Base-by-base conservation (phyloP, 2,888 invertebrate genomes). In the Lamproptera curius region DNA sequence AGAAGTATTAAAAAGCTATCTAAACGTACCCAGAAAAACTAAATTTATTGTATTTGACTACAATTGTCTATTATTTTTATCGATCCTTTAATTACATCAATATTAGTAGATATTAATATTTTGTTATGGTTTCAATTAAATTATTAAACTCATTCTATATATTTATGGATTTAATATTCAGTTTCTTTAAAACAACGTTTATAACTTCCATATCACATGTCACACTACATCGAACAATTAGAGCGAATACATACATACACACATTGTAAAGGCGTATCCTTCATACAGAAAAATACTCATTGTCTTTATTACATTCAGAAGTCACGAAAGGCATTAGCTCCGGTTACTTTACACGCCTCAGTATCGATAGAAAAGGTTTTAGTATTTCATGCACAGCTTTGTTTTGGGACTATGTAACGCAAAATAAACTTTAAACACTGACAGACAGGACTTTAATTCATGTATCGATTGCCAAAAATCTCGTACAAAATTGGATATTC, bases 281-380 rank as follows among this genome's bases (percentile, higher is more conserved):
- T 34, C 39, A 2, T 39, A 34, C 16, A 39, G 41, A 20, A 38
- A 42, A 35, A 26, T 15, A 16, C 23, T 20, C 15, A 37, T 47
- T 34, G 38, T 38, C 14, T 48, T 48, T 48, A 42, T 42, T 48
- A 34, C 38, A 16, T 13, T 42, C 13, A 13, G 13, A 10, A 42
- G 42, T 34, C 47, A 48, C 42, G 38, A 48, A 38, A 23, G 20
- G 31, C 38, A 42, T 48, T 48, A 42, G 42, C 11, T 40, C 20
- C 38, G 38, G 47, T 17, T 38, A 23, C 47, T 23, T 44, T 16
- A 38, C 37, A 26, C 42, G 42, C 33, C 16, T 26, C 50, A 37
- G 33, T 45, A 37, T 45, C 28, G 20, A 33, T 13, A 23, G 38
- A 45, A 38, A 15, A 41, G 9, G 31, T 16, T 28, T 11, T 13